Base-by-base conservation (phyloP, 1,140 invertebrate species). In the Agrypnia vestita region DNA sequence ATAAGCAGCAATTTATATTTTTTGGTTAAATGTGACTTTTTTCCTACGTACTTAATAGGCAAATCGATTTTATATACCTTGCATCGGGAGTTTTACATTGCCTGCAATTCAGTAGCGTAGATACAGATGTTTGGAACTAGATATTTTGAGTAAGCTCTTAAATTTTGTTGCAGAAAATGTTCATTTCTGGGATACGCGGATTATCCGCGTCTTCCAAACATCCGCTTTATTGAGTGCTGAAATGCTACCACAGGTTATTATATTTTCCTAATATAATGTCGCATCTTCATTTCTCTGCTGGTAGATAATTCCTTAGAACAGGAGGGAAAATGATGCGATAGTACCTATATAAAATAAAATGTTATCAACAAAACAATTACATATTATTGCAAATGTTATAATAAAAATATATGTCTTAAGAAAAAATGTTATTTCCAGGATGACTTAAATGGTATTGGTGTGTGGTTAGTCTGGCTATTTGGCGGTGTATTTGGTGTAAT, bases 401-500 rank as follows among this genome's bases (percentile, higher is more conserved):
- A 15, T 59, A 59, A 59, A 59, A 11, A 21, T 59, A 59, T 12
- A 15, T 6, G 6, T 56, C 13, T 35, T 17, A 25, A 3, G 12
- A 12, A 12, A 21, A 21, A 47, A 25, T 44, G 84, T 86, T 84
- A 74, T 79, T 87, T 86, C 13, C 85, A 89, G 88, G 86, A 87
- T 89, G 78, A 80, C 47, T 43, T 80, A 80, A 80, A 71, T 75
- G 79, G 79, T 61, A 76, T 80, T 21, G 81, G 81, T 86, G 86
- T 89, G 86, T 89, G 88, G 88, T 89, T 90, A 85, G 88, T 87
- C 86, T 90, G 88, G 88, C 86, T 90, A 85, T 85, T 88, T 80
- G 89, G 87, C 78, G 89, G 89, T 21, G 85, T 89, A 84, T 88
- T 88, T 82, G 89, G 89, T 69, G 88, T 90, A 83, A 86, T 88